Percentiles rank a stretch among this genome's conserved stretches.
phyloP scores from a whole-genome alignment of 2,888 invertebrate species.

The Heliconius aoede region DNA sequence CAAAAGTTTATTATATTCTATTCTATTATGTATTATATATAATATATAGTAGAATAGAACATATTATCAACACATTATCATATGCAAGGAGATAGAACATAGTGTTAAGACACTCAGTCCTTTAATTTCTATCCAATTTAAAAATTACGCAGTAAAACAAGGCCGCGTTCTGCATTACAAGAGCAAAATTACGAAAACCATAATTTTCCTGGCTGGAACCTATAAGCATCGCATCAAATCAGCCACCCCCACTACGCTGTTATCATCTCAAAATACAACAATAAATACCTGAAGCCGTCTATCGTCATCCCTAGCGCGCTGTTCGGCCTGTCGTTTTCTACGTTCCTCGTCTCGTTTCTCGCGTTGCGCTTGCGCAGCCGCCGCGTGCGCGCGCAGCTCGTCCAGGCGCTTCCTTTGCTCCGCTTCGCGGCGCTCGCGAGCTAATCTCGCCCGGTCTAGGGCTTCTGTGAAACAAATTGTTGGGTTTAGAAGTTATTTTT shows the following conservation, averaged over 20 bases:
- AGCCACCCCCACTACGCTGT: not conserved
- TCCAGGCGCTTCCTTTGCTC: constrained; percentile 94
- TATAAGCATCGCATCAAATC: not conserved
- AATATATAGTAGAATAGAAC: no score
- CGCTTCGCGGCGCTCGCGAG: constrained; percentile 94
- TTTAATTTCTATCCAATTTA: not conserved
- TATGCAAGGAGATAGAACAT: no score
- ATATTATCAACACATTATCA: no score
- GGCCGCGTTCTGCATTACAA: not conserved
- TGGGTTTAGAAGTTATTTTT: not conserved
- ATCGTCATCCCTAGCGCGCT: constrained; percentile 90
- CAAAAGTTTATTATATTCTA: not conserved
- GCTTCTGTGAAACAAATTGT: constrained; percentile 60
- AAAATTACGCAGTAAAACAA: not conserved
- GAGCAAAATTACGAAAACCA: no score
- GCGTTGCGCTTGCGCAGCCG: constrained; percentile 94
- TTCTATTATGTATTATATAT: no score
- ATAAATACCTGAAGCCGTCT: constrained; percentile 44
- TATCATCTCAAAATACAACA: not conserved
- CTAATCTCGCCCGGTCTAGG: constrained; percentile 87
- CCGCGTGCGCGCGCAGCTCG: constrained; percentile 94
- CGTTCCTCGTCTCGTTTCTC: constrained; percentile 95
- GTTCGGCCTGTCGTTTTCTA: constrained; percentile 91
- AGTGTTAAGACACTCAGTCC: not conserved
- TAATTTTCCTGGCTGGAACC: not conserved